These are phyloP conservation scores for Psittacula derbiana DNA, from an alignment of 2,797 vertebrate species.

Conservation along the genomic window DNA sequence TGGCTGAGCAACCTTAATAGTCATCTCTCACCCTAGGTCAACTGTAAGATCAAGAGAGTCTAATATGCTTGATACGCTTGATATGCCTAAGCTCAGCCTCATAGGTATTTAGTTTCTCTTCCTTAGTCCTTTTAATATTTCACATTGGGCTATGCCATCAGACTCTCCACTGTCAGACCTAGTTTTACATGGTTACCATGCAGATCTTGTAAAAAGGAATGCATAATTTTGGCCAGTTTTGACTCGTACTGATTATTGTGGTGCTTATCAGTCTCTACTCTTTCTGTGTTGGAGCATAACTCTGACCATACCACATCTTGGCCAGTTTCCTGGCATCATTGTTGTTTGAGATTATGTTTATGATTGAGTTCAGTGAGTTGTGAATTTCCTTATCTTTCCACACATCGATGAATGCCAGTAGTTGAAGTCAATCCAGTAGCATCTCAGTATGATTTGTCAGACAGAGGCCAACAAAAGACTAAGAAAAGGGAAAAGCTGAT, in stretches of 20 bases:
- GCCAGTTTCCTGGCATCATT: not conserved
- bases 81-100: not conserved
- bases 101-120: not conserved
- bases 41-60: too few species aligned
- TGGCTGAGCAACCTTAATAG: too few species aligned
- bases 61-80: too few species aligned
- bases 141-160: not conserved
- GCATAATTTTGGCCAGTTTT: not conserved
- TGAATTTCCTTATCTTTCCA: conserved; percentile 28
- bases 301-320: not conserved
- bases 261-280: not conserved
- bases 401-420: not conserved
- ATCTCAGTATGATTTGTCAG: not conserved
- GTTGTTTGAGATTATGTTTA: conserved; percentile 28
- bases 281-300: not conserved
- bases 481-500: not conserved
- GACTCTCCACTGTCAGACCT: not conserved
- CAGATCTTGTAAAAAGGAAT: not conserved
- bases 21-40: too few species aligned
- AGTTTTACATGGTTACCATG: not conserved
- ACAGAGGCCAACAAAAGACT: not conserved
- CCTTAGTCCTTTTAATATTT: not conserved
- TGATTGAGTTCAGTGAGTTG: not conserved
- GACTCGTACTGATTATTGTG: not conserved
- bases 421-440: not conserved